Conservation (phyloP, 1,140 invertebrate species). For the Popillia japonica region DNA sequence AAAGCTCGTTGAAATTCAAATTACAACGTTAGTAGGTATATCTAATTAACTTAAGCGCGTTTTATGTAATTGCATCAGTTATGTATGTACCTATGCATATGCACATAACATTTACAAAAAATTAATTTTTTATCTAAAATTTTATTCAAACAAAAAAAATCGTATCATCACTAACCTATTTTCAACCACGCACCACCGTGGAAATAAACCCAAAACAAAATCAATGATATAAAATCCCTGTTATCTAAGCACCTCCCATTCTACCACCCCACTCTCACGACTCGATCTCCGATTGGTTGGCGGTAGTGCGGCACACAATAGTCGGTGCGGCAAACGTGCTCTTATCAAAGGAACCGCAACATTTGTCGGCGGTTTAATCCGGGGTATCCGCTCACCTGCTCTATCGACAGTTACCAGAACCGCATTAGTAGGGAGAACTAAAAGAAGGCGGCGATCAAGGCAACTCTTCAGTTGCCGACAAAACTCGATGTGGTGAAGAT, state of each 20-base stretch:
- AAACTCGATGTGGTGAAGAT: background rate
- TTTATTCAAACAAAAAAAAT: no score
- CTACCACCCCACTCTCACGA: background rate
- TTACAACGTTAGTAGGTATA: background rate
- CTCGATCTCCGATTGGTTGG: background rate
- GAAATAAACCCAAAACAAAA: background rate
- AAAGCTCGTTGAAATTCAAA: background rate
- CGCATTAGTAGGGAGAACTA: background rate
- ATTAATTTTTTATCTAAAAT: no score
- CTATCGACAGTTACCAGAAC: background rate
- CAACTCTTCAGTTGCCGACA: background rate
- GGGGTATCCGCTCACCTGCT: background rate
- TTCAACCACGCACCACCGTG: background rate
- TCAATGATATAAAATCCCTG: background rate
- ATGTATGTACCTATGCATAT: no score
- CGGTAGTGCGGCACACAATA: background rate
- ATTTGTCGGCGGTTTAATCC: background rate
- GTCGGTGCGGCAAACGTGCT: background rate
- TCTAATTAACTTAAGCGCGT: background rate
- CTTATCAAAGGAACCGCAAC: background rate
- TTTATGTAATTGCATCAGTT: no score
- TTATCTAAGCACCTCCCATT: background rate
- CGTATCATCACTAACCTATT: no score
- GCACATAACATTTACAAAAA: no score
- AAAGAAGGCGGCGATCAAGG: slow-evolving; percentile 12